Conservation (phyloP, 2,797 vertebrate genomes). For the Otolemur crassicaudatus region DNA sequence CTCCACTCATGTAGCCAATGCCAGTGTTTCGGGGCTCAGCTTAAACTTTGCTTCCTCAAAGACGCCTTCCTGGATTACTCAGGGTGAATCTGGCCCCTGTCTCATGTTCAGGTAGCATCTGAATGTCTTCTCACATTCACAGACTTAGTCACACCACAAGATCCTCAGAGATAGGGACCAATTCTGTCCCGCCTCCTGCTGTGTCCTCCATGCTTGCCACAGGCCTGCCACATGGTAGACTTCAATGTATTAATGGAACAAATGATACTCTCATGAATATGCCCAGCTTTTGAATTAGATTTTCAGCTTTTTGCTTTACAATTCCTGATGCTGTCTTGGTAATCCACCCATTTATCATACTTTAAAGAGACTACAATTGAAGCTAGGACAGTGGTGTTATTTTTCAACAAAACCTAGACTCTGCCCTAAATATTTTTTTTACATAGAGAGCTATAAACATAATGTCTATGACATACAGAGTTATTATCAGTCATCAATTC, state of each 20-base stretch:
- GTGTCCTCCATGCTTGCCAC: not conserved
- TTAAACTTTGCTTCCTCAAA: not conserved
- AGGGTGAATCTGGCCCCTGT: not conserved
- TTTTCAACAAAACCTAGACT: conserved; percentile 18
- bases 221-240: not conserved
- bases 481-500: not conserved
- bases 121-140: not conserved
- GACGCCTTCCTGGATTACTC: not conserved
- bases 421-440: not conserved
- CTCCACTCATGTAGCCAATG: not conserved
- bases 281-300: not conserved
- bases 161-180: not conserved
- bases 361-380: conserved; percentile 2
- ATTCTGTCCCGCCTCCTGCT: not conserved
- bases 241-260: not conserved
- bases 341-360: not conserved
- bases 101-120: not conserved
- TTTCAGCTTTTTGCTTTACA: not conserved
- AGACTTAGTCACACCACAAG: not conserved
- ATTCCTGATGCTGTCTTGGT: not conserved
- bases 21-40: not conserved
- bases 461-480: not conserved
- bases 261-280: not conserved
- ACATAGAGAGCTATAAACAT: not conserved
- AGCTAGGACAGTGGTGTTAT: not conserved